A percentile compares a stretch with the other conserved stretches of the same genome.
phyloP scores from a whole-genome alignment of 2,113 vertebrate species.

The Antennarius striatus region DNA sequence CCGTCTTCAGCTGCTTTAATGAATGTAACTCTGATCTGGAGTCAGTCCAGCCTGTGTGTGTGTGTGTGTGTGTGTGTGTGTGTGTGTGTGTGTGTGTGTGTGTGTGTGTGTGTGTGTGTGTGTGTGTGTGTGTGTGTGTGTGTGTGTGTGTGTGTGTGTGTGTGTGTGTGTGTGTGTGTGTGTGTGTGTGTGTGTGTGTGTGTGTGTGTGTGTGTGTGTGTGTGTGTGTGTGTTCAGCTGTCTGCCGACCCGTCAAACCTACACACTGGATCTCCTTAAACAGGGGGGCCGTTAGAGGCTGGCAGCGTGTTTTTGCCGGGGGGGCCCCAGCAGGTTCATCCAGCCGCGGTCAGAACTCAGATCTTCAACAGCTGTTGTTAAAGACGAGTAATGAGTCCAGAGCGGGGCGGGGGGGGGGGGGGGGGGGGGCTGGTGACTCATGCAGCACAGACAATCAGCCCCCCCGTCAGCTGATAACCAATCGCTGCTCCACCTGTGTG shows the following conservation, averaged over 20 bases:
- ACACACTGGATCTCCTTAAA: neutral
- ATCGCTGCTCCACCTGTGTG: slow-evolving; percentile 8
- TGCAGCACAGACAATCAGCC: neutral
- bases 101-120: too few species aligned
- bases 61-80: too few species aligned
- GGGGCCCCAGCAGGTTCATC: slow-evolving; percentile 24
- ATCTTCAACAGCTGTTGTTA: slow-evolving; percentile 17
- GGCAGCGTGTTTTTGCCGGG: neutral
- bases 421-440: slow-evolving; percentile 1
- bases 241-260: too few species aligned
- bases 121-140: too few species aligned
- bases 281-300: neutral
- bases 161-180: too few species aligned
- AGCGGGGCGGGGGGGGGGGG: neutral
- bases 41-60: too few species aligned
- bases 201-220: too few species aligned
- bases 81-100: too few species aligned
- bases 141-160: too few species aligned
- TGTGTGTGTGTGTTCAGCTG: too few species aligned
- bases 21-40: neutral
- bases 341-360: slow-evolving; percentile 25
- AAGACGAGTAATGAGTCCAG: slow-evolving; percentile 28
- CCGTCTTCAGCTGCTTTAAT: too few species aligned
- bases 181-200: too few species aligned
- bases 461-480: neutral